Evolutionary conservation across 2,113 vertebrate genomes (phyloP).

Genomic region (Macroglossus sobrinus): DNA sequence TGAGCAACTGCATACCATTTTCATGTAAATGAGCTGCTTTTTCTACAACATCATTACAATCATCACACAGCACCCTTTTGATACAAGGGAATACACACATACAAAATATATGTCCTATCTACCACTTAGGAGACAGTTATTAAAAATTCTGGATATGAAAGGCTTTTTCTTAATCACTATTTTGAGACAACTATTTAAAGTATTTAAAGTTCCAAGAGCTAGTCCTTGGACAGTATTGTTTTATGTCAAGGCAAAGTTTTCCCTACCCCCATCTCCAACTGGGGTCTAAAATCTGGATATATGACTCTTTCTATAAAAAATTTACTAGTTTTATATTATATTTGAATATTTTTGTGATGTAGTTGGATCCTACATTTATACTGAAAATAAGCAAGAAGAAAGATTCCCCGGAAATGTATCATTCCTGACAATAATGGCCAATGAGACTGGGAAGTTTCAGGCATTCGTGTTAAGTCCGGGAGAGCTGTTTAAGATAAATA

Average conservation of each 20-base stretch:
- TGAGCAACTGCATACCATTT: background rate
- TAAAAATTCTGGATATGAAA: background rate
- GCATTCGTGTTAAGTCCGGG: background rate
- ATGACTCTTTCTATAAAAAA: background rate
- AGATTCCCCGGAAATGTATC: background rate
- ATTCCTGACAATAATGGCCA: background rate
- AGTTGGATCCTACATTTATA: background rate
- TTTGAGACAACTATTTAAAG: background rate
- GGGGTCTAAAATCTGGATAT: background rate
- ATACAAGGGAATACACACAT: background rate
- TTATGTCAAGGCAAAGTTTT: background rate
- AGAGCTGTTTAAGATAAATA: background rate
- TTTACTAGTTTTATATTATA: background rate
- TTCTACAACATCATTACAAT: background rate
- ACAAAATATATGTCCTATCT: background rate
- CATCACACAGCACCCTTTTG: background rate
- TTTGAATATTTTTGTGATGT: background rate
- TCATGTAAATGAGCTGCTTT: background rate
- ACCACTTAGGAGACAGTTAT: background rate
- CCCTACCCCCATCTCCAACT: background rate
- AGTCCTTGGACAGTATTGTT: background rate
- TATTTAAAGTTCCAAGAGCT: background rate
- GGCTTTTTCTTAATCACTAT: background rate
- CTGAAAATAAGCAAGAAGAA: background rate
- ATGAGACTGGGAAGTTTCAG: background rate